Percentiles rank a stretch among this genome's conserved stretches.
Conservation (phyloP, 2,888 invertebrate genomes). For the Xanthia togata region DNA sequence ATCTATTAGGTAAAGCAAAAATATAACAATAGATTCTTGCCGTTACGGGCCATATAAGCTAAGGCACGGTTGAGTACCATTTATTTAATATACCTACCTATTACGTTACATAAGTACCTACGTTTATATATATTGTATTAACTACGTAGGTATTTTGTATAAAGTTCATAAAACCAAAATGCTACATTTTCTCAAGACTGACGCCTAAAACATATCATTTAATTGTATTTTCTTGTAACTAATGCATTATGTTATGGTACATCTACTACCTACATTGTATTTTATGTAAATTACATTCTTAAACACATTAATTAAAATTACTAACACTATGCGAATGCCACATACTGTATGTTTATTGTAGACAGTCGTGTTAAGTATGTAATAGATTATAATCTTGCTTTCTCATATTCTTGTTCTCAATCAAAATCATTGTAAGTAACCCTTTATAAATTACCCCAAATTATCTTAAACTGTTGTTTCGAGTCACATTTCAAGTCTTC, state of each 20-base stretch:
- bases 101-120: slow-evolving; percentile 25
- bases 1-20: slow-evolving; percentile 1
- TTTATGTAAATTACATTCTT: slow-evolving; percentile 19
- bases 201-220: slow-evolving; percentile 84
- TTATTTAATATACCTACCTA: slow-evolving; percentile 22
- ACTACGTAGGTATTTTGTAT: slow-evolving; percentile 14
- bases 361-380: not conserved
- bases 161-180: slow-evolving; percentile 33
- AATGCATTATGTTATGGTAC: slow-evolving; percentile 46
- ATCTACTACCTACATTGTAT: slow-evolving; percentile 18
- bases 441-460: slow-evolving; percentile 1
- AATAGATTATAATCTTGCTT: slow-evolving; percentile 1
- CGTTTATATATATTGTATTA: slow-evolving; percentile 16
- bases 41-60: slow-evolving; percentile 16
- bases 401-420: slow-evolving; percentile 1
- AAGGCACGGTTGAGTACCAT: slow-evolving; percentile 23
- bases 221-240: slow-evolving; percentile 73
- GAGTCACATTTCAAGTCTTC: not conserved
- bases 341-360: slow-evolving; percentile 10
- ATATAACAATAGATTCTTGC: slow-evolving; percentile 22
- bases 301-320: not conserved
- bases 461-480: slow-evolving; percentile 4
- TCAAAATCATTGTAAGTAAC: not conserved
- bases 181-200: slow-evolving; percentile 83
- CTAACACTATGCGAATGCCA: not conserved